Evolutionary conservation across 2,797 vertebrate species (phyloP), one percentile per base, ranked within the genome.

Genomic region (Enteromius fasciolatus): DNA sequence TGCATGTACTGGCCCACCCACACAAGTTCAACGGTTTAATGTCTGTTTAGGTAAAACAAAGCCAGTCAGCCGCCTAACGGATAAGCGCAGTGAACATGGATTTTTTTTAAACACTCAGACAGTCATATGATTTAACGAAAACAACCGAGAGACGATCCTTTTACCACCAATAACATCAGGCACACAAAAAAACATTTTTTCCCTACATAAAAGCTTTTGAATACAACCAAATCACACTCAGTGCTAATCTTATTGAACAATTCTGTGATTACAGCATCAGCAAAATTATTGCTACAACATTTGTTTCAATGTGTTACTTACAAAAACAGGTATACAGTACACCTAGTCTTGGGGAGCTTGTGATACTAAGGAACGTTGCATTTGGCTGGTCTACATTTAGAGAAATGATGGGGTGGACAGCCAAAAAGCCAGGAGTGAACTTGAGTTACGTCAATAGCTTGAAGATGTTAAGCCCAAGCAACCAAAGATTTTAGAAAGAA

Each of bases 211-310:
- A 95, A 93, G 93, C 90, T 90, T 93, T 92, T 92, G 93, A 84
- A 90, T 85, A 92, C 92, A 88, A 87, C 90, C 89, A 92, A 90
- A 91, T 92, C 90, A 91, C 88, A 33, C 74, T 90, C 91, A 93
- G 93, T 93, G 93, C 91, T 94, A 94, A 91, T 79, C 83, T 90
- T 86, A 91, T 87, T 88, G 90, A 90, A 90, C 88, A 92, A 92
- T 89, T 93, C 89, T 89, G 91, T 90, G 82, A 88, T 92, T 91
- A 93, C 84, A 88, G 68, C 85, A 91, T 92, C 89, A 87, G 79
- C 92, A 90, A 92, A 91, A 92, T 95, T 96, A 96, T 96, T 96
- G 95, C 95, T 96, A 95, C 93, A 91, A 92, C 92, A 91, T 78
- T 81, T 92, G 92, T 92, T 90, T 94, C 92, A 92, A 93, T 91